Conservation (phyloP, 2,888 invertebrate genomes). For the Pandemis heparana region DNA sequence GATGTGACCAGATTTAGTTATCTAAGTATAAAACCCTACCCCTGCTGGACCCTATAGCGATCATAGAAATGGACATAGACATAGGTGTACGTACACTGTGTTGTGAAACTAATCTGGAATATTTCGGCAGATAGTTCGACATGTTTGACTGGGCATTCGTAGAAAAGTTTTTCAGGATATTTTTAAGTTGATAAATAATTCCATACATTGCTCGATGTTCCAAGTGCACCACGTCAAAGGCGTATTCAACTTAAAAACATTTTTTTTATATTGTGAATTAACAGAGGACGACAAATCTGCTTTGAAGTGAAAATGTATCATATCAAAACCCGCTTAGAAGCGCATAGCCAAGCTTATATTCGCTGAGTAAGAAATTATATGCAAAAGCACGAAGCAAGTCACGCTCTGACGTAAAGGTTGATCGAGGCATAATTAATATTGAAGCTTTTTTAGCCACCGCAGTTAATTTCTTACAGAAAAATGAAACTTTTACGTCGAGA, state of each 20-base stretch:
- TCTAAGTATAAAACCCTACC: not conserved
- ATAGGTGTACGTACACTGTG: no score
- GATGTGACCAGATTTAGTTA: not conserved
- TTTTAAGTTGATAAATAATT: no score
- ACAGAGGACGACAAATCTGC: slow-evolving; percentile 10
- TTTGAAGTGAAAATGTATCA: slow-evolving; percentile 23
- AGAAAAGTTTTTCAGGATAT: no score
- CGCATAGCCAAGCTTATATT: slow-evolving; percentile 58
- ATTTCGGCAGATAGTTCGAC: no score
- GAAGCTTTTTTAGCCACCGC: slow-evolving; percentile 56
- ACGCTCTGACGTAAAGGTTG: slow-evolving; percentile 64
- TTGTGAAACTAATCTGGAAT: no score
- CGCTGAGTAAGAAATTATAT: slow-evolving; percentile 82
- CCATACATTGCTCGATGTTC: no score
- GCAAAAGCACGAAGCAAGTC: slow-evolving; percentile 80
- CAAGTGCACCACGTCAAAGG: no score
- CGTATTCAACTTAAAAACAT: not conserved
- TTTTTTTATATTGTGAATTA: slow-evolving; percentile 14
- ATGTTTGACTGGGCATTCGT: no score
- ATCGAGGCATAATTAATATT: slow-evolving; percentile 74
- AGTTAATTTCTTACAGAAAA: slow-evolving; percentile 31
- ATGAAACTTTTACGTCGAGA: slow-evolving; percentile 25
- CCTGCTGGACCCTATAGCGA: no score
- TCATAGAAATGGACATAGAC: no score
- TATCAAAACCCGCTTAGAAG: slow-evolving; percentile 20